Base-by-base conservation (phyloP, 1,140 invertebrate genomes). In the Eueides isabella region DNA sequence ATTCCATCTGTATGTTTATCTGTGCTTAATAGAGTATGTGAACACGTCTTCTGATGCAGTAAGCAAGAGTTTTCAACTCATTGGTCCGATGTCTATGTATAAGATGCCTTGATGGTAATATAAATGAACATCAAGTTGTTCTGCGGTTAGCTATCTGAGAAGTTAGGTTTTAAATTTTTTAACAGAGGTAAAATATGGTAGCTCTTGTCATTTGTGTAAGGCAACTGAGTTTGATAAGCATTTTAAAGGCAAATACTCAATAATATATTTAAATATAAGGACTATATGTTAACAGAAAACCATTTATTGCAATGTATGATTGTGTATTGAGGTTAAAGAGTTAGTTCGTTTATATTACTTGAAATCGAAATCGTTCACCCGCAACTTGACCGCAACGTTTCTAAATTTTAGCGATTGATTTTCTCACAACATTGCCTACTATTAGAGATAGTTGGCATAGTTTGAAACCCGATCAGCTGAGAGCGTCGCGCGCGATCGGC, bases 21-120 rank as follows among this genome's bases (percentile, higher is more conserved):
- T 78, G 80, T 83, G 90, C 85, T 90, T 88, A 92, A 90, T 87
- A 85, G 85, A 77, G 78, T 91, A 84, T 90, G 80, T 87, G 88
- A 90, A 87, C 88, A 87, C 79, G 86, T 87, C 82, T 81, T 81
- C 80, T 64, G 76, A 76, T 76, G 72, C 77, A 77, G 72, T 79
- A 79, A 74, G 76, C 76, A 80, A 74, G 74, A 84, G 85, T 86
- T 80, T 80, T 85, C 85, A 74, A 79, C 73, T 72, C 84, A 86
- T 63, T 89, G 83, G 73, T 28, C 76, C 68, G 78, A 76, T 71
- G 71, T 80, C 75, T 38, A 69, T 61, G 71, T n/a, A n/a, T n/a
- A 73, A 71, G 73, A 70, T 70, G 69, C 61, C 66, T 63, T 81
- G 82, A 84, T 72, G 70, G 29, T 31, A 74, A 89, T 83, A 38